Base-by-base conservation (phyloP, 2,797 vertebrate genomes). In the Aselliscus stoliczkanus region DNA sequence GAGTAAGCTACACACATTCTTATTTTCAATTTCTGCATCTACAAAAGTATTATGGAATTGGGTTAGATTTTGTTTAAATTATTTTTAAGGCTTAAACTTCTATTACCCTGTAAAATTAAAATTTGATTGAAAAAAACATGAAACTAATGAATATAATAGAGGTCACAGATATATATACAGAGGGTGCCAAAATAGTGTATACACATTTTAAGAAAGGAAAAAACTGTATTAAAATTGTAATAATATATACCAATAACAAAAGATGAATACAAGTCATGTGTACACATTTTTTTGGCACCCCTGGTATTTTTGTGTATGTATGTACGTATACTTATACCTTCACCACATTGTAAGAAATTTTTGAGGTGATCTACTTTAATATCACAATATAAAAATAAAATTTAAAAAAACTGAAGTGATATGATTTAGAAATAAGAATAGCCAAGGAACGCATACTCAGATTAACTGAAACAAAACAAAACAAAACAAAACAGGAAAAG, bases 371-470 rank as follows among this genome's bases (percentile, higher is more conserved):
- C 90, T 85, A 56, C 37, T 89, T 69, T 92, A 23, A 77, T 17
- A 25, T 54, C 60, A 91, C 34, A 50, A 81, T 25, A 42, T 34
- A 88, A 96, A 88, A 96, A 83, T 64, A 62, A 93, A 93, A 50
- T 52, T 72, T 25, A 2, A 42, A n/a, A 67, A 84, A 37, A 42
- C 42, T 18, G 23, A 95, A 82, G 20, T 90, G 70, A 58, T 25
- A 1, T 73, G 14, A 60, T 73, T 47, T 77, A 96, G 18, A 95
- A 69, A 76, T 50, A 39, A 62, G 58, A 89, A 37, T 29, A 31
- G 11, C 27, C 47, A 65, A 29, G 34, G 31, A 79, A 21, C 10
- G 17, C 25, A 56, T 20, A 65, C 7, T 75, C n/a, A 54, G 23
- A 39, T 6, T 77, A 42, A 54, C 10, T 70, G 34, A 80, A 75